Percentiles rank a stretch among this genome's conserved stretches.
Conservation (phyloP, 1,140 invertebrate genomes). For the Trichogramma pretiosum region DNA sequence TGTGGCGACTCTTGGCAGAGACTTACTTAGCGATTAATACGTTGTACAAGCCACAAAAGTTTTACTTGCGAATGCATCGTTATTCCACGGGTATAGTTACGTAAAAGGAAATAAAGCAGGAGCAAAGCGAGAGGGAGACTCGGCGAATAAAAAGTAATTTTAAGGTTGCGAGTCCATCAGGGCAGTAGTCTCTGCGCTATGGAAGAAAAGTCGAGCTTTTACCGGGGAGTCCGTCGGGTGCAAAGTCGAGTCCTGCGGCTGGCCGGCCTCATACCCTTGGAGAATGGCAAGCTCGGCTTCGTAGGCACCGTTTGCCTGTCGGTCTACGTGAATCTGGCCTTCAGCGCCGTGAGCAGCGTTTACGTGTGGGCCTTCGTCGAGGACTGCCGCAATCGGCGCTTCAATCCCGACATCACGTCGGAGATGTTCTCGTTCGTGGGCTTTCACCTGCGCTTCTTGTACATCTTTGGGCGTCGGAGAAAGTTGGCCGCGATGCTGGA, state of each 20-base stretch:
- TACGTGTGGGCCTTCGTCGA: conserved; percentile 7
- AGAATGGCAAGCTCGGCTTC: neutral
- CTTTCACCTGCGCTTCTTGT: conserved; percentile 4
- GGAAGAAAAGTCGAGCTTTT: conserved; percentile 8
- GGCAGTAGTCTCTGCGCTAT: no score
- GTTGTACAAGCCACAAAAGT: no score
- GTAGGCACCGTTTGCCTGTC: neutral
- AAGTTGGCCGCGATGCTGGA: neutral
- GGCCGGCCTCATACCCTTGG: neutral
- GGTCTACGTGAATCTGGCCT: conserved; percentile 1
- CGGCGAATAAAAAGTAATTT: no score
- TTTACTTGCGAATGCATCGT: no score
- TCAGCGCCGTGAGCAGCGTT: conserved; percentile 2
- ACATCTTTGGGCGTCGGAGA: neutral
- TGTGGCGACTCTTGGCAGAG: no score
- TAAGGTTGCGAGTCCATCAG: no score
- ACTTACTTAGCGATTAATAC: no score
- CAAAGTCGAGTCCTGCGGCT: neutral
- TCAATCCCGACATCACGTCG: conserved; percentile 10
- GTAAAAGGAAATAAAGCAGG: no score
- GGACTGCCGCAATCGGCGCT: neutral
- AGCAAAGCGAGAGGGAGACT: no score
- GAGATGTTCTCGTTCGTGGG: conserved; percentile 9
- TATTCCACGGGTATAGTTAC: no score
- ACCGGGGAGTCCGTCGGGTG: neutral